These are phyloP conservation scores for Cavia porcellus DNA, from an alignment of 2,113 vertebrate species.

Conservation along the genomic window DNA sequence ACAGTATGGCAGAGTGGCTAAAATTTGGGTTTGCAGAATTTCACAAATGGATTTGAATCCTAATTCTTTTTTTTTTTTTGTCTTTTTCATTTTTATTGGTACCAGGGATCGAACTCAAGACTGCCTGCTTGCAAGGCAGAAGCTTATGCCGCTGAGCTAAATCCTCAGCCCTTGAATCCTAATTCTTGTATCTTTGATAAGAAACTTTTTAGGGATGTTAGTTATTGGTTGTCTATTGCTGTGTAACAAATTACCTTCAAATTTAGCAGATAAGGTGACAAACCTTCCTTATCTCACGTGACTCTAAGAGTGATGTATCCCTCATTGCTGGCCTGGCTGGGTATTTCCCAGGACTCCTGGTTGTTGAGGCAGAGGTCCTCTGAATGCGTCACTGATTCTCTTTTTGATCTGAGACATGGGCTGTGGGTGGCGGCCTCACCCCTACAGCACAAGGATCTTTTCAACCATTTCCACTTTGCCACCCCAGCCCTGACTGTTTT, in stretches of 20 bases:
- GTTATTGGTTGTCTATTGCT: background rate
- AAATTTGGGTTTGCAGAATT: slow-evolving; percentile 43
- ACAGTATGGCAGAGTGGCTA: background rate
- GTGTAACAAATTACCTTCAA: background rate
- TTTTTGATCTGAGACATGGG: background rate
- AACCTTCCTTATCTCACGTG: background rate
- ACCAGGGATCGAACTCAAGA: no score
- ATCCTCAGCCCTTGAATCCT: no score
- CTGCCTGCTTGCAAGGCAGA: no score
- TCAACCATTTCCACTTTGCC: background rate
- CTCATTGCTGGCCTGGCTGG: background rate
- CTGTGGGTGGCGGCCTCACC: background rate
- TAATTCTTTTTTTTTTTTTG: no score
- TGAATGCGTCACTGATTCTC: background rate
- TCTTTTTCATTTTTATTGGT: no score
- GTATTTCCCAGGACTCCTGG: background rate
- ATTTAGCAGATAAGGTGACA: background rate
- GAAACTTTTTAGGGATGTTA: background rate
- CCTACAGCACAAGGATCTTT: background rate
- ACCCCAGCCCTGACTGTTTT: background rate
- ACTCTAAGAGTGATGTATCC: background rate
- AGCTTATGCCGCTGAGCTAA: no score
- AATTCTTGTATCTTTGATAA: slow-evolving; percentile 22
- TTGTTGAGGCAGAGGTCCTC: background rate
- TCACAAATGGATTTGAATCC: slow-evolving; percentile 8